Evolutionary conservation across 2,797 vertebrate species (phyloP).

Genomic region (Phaenicophaeus curvirostris): DNA sequence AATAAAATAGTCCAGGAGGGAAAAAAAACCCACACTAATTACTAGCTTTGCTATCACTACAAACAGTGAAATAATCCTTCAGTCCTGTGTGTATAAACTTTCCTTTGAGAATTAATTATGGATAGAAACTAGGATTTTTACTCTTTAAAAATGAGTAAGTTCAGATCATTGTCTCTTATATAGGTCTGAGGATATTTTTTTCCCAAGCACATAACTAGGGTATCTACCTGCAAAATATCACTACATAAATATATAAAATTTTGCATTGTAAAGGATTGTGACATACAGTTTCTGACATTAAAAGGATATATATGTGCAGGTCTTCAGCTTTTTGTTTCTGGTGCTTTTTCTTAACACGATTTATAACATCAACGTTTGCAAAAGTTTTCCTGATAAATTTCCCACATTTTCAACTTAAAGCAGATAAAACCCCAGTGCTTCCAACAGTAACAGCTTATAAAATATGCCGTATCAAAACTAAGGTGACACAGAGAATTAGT

Average conservation of each 20-base stretch:
- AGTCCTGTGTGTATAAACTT: not conserved
- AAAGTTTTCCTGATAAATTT: not conserved
- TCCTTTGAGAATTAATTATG: slow-evolving; percentile 31
- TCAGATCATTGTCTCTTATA: not conserved
- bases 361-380: not conserved
- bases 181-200: not conserved
- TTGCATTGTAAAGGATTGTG: not conserved
- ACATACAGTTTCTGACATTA: not conserved
- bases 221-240: not conserved
- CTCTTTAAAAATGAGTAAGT: not conserved
- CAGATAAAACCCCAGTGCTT: not conserved
- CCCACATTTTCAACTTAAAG: not conserved
- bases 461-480: not conserved
- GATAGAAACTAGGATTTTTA: not conserved
- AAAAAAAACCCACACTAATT: not conserved
- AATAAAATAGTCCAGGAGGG: no score
- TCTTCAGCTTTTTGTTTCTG: not conserved
- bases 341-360: not conserved
- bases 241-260: not conserved
- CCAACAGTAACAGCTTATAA: not conserved
- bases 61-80: not conserved
- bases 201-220: not conserved
- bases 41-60: not conserved
- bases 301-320: not conserved
- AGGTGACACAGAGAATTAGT: not conserved